phyloP scores from a whole-genome alignment of 2,797 vertebrate species.

The Heteromormyrus szaboi region DNA sequence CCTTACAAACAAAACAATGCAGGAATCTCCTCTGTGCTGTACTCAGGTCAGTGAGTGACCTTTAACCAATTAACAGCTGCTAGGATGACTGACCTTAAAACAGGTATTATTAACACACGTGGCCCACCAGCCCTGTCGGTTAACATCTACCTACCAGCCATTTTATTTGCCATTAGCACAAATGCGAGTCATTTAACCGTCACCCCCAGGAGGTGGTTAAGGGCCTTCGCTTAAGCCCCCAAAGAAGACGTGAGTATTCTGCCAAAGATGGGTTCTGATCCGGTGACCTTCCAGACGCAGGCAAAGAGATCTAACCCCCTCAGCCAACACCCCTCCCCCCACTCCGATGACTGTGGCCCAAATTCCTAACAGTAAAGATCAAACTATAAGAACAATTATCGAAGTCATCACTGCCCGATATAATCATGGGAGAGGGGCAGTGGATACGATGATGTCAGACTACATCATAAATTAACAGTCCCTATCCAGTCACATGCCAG shows the following conservation, averaged over 20 bases:
- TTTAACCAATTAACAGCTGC: neutral
- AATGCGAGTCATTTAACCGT: too few relatives aligned
- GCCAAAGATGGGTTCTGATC: conserved; percentile 22
- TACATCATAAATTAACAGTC: conserved; percentile 36
- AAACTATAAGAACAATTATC: conserved; percentile 15
- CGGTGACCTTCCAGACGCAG: neutral
- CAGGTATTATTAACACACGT: conserved; percentile 34
- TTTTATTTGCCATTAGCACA: neutral
- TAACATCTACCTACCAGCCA: conserved; percentile 23
- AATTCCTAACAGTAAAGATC: conserved; percentile 26
- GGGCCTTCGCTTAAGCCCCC: neutral
- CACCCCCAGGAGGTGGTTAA: neutral
- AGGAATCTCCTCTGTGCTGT: neutral
- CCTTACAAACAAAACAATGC: neutral
- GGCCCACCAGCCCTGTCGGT: conserved; percentile 17
- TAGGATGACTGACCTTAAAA: neutral
- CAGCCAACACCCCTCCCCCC: neutral
- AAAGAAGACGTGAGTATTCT: neutral
- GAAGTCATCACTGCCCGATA: conserved; percentile 20
- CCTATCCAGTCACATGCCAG: conserved; percentile 17
- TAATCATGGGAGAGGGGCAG: conserved; percentile 4
- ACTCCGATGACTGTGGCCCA: conserved; percentile 16
- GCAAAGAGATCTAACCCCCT: neutral
- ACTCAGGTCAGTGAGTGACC: neutral
- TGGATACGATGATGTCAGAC: conserved; percentile 38